Evolutionary conservation across 2,797 vertebrate genomes (phyloP), one percentile per base, ranked within the genome.

Genomic region (Sebastes kiyomatsui): DNA sequence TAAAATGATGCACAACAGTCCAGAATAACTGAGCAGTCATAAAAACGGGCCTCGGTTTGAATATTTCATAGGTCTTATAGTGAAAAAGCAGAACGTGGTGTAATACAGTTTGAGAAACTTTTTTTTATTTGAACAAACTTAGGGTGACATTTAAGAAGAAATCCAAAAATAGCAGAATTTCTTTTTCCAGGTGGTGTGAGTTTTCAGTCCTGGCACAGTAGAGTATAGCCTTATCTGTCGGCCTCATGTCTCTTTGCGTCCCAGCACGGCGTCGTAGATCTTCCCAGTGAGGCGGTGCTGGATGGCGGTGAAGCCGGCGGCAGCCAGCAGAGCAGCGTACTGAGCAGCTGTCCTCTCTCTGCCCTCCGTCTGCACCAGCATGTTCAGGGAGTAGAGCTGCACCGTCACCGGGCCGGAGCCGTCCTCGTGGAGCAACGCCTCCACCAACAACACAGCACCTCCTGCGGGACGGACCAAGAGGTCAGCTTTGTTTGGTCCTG

Each of bases 311-410:
- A 97, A 98, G 55, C 97, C 96, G 1, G 95, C 95, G 12, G 93
- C 87, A 12, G 86, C n/a, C 3, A 97, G 91, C 75, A 97, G 95
- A 25, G 83, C 85, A 7, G 74, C 64, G 84, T 96, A 97, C 86
- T 96, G 94, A 3, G 92, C 83, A 33, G 92, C 88, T 23, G 93
- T 97, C 80, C 96, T 73, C 88, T 98, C 97, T 64, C 93, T 94
- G 10, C 97, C 97, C 92, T 98, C 97, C 0, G 97, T 97, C 95
- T 97, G 97, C 2, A 98, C 94, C 84, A 99, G 91, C 97, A 97
- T 97, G 89, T 97, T 97, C 72, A 98, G 89, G 0, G 96, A 98
- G 89, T 96, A 97, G 23, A 98, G 94, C 13, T 97, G 97, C 0
- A 92, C 95, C 2, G 95, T 97, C 25, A 97, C 68, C 0, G 97